These are phyloP conservation scores for Cyrtorhinus lividipennis DNA, from an alignment of 1,140 invertebrate genomes.

Conservation along the genomic window DNA sequence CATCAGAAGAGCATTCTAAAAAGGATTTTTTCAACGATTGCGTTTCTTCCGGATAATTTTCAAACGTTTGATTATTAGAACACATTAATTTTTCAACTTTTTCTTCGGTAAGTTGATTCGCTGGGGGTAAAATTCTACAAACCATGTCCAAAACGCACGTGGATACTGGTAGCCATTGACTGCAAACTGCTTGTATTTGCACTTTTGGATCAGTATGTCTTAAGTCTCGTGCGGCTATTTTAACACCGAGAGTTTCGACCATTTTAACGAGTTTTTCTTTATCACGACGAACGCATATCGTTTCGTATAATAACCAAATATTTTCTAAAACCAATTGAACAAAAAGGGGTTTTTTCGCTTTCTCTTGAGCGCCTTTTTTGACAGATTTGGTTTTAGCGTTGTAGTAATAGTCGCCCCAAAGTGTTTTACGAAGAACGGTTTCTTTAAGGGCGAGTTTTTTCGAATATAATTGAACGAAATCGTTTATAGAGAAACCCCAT, in stretches of 20 bases:
- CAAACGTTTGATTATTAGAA: constrained; percentile 48
- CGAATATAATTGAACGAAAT: constrained; percentile 79
- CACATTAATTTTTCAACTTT: constrained; percentile 65
- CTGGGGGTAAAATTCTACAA: constrained; percentile 63
- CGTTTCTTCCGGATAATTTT: constrained; percentile 51
- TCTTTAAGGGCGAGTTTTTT: constrained; percentile 55
- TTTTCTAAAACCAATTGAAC: constrained; percentile 92
- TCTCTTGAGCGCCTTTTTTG: constrained; percentile 79
- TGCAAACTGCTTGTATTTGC: constrained; percentile 65
- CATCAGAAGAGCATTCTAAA: constrained; percentile 46
- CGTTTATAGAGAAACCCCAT: constrained; percentile 81
- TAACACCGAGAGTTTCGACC: constrained; percentile 64
- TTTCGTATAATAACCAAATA: constrained; percentile 83
- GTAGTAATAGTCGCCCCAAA: constrained; percentile 95
- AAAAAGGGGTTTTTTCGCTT: constrained; percentile 91
- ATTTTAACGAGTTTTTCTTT: constrained; percentile 68
- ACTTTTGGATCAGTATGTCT: constrained; percentile 59
- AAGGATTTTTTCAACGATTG: constrained; percentile 61
- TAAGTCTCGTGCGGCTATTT: constrained; percentile 59
- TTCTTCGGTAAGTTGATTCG: constrained; percentile 57
- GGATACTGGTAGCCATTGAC: constrained; percentile 81
- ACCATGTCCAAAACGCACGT: constrained; percentile 65
- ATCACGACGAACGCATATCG: constrained; percentile 58
- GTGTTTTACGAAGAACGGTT: constrained; percentile 39
- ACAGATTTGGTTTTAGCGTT: constrained; percentile 77